Evolutionary conservation across 2,113 vertebrate species (phyloP), one percentile per base, ranked within the genome.

Genomic region (Puffinus mauretanicus): DNA sequence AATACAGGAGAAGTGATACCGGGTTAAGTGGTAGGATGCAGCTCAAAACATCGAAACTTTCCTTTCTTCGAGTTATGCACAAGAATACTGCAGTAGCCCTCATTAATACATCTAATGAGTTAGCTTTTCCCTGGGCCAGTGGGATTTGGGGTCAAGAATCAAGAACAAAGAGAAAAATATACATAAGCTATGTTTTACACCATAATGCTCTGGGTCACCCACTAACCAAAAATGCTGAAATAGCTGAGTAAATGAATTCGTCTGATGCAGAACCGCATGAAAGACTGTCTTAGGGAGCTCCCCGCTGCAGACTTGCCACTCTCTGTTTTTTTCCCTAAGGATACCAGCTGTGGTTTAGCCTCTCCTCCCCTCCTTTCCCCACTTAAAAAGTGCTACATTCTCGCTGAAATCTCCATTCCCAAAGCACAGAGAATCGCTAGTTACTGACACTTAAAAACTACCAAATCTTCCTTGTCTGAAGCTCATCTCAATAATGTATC

Each of bases 181-280:
- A 67, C 54, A 67, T 30, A 73, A 71, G 9, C 22, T 62, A 4
- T 91, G 66, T 90, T 92, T 94, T 90, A 27, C 3, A 36, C 49
- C 36, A 24, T 40, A 83, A 66, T 90, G 85, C 29, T 67, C 57
- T 69, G 82, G 87, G 87, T 96, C 90, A 94, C 27, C 78, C 90
- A 32, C 87, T 77, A 71, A 79, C 92, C 84, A 91, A 93, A 94
- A 96, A 91, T 54, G 82, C 85, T 94, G 90, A 85, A 93, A 69
- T 42, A 88, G 78, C 78, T n/a, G 17, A 88, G 54, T 57, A 85
- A 83, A 73, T 66, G 15, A 69, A 52, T 82, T 86, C 4, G 3
- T 82, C 79, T 96, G 88, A 73, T 73, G 87, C 40, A 82, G 75
- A 96, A 92, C 94, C 58, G 22, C 87, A 88, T 93, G 51, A 92